A percentile compares a stretch with the other conserved stretches of the same genome.
These are phyloP conservation scores for Salvelinus sp. DNA, from an alignment of 2,113 vertebrate genomes.

Conservation along the genomic window DNA sequence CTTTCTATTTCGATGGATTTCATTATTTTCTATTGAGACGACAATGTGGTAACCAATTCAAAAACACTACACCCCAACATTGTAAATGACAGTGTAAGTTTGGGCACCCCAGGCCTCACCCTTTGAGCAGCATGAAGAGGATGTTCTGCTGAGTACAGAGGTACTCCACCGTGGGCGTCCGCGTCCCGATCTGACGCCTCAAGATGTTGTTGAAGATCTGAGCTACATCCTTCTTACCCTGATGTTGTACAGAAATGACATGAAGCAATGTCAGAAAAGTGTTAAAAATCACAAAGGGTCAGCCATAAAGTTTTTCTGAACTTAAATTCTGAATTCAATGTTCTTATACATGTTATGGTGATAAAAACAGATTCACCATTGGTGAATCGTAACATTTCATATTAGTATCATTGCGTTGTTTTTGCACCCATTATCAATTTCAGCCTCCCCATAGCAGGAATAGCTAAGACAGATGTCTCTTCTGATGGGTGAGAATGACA, in stretches of 20 bases:
- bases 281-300: neutral
- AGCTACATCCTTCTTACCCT: conserved; percentile 97
- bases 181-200: conserved; percentile 93
- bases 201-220: conserved; percentile 99
- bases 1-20: too few relatives aligned
- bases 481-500: too few relatives aligned
- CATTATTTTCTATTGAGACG: too few relatives aligned
- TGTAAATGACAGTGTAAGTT: neutral
- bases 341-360: neutral
- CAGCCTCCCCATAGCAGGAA: neutral
- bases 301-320: neutral
- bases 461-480: neutral
- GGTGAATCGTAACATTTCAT: too few relatives aligned
- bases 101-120: conserved; percentile 71
- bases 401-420: too few relatives aligned
- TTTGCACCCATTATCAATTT: neutral
- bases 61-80: neutral
- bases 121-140: conserved; percentile 96
- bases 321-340: neutral
- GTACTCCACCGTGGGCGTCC: conserved; percentile 95
- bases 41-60: neutral
- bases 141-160: conserved; percentile 98
- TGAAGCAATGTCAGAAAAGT: neutral
- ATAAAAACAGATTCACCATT: neutral
- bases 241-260: conserved; percentile 16